Conservation (phyloP, 2,113 vertebrate species). For the Brachypteracias leptosomus region DNA sequence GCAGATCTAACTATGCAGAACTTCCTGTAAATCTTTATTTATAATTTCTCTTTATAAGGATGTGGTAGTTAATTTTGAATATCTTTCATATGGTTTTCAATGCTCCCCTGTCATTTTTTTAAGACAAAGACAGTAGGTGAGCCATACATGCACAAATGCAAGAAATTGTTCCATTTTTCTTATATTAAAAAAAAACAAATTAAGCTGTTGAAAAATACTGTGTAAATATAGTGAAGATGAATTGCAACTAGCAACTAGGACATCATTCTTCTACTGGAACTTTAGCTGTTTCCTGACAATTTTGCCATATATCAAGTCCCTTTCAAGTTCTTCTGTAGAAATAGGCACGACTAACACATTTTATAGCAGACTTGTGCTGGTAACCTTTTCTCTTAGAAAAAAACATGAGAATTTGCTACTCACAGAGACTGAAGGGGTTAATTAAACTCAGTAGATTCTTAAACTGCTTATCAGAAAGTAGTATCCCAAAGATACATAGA, state of each 20-base stretch:
- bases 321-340: not conserved
- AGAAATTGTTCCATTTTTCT: not conserved
- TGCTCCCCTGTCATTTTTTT: not conserved
- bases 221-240: not conserved
- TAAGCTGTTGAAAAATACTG: not conserved
- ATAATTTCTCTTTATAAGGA: not conserved
- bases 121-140: not conserved
- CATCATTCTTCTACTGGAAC: not conserved
- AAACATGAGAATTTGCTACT: not conserved
- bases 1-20: not conserved
- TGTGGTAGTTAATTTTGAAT: not conserved
- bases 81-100: not conserved
- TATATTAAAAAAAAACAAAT: not conserved
- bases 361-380: not conserved
- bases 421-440: not conserved
- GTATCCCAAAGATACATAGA: not conserved
- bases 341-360: not conserved
- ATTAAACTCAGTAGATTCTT: not conserved
- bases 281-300: not conserved
- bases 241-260: not conserved
- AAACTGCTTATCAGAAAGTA: not conserved
- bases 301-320: not conserved
- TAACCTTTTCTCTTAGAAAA: not conserved
- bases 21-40: not conserved
- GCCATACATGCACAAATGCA: not conserved